Conservation (phyloP, 2,113 vertebrate species). For the Lanius ludovicianus region DNA sequence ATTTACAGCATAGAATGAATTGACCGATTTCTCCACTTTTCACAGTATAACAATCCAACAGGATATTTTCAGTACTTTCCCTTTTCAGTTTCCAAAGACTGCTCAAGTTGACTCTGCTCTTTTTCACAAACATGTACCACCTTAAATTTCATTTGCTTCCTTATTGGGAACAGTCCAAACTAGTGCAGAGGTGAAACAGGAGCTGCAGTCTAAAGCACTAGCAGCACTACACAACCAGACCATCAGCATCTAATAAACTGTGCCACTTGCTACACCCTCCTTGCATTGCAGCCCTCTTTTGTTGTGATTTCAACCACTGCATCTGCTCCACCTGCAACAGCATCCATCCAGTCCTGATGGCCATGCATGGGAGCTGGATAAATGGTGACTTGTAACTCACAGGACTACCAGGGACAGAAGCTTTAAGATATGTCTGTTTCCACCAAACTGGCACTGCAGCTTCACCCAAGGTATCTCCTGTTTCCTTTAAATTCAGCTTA, state of each 20-base stretch:
- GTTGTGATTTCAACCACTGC: neutral
- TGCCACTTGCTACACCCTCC: neutral
- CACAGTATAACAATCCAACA: neutral
- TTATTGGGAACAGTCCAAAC: neutral
- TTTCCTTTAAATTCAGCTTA: neutral
- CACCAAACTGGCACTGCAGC: neutral
- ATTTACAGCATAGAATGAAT: neutral
- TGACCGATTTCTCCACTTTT: neutral
- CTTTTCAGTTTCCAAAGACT: neutral
- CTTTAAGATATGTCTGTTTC: neutral
- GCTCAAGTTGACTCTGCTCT: accelerated
- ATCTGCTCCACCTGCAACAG: neutral
- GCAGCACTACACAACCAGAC: neutral
- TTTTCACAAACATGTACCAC: neutral
- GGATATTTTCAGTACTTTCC: neutral
- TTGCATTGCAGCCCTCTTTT: neutral
- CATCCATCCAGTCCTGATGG: neutral
- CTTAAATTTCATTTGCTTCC: neutral
- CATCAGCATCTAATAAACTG: neutral
- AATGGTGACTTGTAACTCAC: neutral
- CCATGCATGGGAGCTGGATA: accelerated
- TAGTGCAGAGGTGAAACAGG: neutral
- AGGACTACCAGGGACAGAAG: neutral
- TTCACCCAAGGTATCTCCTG: neutral
- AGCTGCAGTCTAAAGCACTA: neutral